Conservation (phyloP, 2,888 invertebrate genomes). For the Cristatella mucedo region DNA sequence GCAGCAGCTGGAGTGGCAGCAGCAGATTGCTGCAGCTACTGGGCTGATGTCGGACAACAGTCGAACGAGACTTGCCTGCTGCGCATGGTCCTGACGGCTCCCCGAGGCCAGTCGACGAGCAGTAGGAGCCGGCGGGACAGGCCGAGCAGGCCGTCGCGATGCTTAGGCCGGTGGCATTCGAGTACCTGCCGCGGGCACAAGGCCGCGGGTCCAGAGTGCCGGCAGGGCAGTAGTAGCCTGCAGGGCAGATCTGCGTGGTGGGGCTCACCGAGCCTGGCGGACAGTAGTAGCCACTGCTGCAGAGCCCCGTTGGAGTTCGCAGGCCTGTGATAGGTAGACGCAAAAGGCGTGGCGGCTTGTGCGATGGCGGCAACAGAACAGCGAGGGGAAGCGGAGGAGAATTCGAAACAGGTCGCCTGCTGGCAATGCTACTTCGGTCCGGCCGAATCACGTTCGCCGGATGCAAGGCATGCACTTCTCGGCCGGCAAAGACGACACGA, state of each 20-base stretch:
- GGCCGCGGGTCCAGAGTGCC: conserved; percentile 21
- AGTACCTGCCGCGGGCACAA: conserved; percentile 32
- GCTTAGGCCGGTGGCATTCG: conserved; percentile 22
- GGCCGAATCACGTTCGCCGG: too few species aligned
- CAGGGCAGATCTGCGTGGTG: conserved; percentile 19
- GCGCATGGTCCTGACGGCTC: conserved; percentile 25
- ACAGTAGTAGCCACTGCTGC: conserved; percentile 27
- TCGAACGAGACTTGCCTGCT: conserved; percentile 20
- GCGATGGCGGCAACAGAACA: too few species aligned
- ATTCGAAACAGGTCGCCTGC: too few species aligned
- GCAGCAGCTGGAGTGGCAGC: too few species aligned
- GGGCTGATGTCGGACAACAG: too few species aligned
- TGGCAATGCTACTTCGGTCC: too few species aligned
- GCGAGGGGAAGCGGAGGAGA: too few species aligned
- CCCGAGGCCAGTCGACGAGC: conserved; percentile 23
- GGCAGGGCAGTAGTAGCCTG: conserved; percentile 25
- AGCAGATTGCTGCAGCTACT: too few species aligned
- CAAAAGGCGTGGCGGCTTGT: too few species aligned
- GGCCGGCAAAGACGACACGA: too few species aligned
- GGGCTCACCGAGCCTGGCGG: conserved; percentile 19
- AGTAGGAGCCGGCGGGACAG: conserved; percentile 28
- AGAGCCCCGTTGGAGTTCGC: conserved; percentile 23
- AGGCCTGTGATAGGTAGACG: conserved; percentile 25
- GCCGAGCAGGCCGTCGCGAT: conserved; percentile 18
- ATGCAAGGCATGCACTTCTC: too few species aligned